These are phyloP conservation scores for Taphrorychus bicolor DNA, from an alignment of 2,888 invertebrate species.

Conservation along the genomic window DNA sequence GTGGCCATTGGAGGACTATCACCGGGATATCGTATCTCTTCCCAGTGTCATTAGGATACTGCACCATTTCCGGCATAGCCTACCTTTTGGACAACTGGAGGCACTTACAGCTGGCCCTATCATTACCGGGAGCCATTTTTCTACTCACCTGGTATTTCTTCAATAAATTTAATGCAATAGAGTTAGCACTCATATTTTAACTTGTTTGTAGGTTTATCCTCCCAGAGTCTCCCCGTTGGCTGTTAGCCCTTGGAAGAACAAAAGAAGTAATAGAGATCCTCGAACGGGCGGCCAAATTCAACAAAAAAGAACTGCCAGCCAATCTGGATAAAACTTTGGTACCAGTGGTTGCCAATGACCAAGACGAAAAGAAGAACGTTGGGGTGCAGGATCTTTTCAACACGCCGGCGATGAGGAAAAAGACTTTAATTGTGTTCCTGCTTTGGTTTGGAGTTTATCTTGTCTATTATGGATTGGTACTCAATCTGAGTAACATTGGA, in stretches of 20 bases:
- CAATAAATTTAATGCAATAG: too few relatives aligned
- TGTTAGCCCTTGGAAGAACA: constrained; percentile 74
- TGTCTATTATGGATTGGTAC: constrained; percentile 77
- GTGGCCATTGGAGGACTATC: constrained; percentile 80
- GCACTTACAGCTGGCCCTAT: constrained; percentile 74
- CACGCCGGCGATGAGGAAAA: constrained; percentile 69
- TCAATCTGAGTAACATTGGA: constrained; percentile 77
- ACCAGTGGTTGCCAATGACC: constrained; percentile 60
- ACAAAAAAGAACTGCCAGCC: constrained; percentile 69
- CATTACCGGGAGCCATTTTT: constrained; percentile 72
- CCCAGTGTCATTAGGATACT: constrained; percentile 78
- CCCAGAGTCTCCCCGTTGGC: constrained; percentile 83
- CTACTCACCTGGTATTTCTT: constrained; percentile 18
- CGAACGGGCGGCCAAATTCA: constrained; percentile 70
- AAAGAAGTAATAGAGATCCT: constrained; percentile 73
- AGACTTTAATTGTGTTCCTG: constrained; percentile 73
- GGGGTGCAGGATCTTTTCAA: constrained; percentile 72
- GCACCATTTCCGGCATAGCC: constrained; percentile 75
- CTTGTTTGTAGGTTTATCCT: constrained; percentile 71
- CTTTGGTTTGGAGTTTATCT: constrained; percentile 82
- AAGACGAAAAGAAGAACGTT: constrained; percentile 59
- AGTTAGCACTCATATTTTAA: neutral
- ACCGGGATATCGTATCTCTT: constrained; percentile 83
- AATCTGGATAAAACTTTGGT: constrained; percentile 73
- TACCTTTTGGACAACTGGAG: constrained; percentile 76